Evolutionary conservation across 2,797 vertebrate genomes (phyloP).

Genomic region (Petrocephalus schoutedeni): DNA sequence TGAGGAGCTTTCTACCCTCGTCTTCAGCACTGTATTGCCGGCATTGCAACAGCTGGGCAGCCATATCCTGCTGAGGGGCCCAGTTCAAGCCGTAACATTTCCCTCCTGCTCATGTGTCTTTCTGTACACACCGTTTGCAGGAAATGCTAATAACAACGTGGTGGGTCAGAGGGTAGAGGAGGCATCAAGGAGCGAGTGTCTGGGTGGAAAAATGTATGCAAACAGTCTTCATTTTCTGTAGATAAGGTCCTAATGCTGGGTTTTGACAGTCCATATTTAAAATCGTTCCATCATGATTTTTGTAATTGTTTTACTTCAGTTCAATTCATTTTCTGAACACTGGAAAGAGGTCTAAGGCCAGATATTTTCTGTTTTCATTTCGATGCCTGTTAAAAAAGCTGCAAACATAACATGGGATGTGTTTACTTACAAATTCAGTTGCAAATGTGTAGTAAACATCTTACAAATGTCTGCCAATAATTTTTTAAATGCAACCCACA

Average conservation of each 20-base stretch:
- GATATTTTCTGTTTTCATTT: not conserved
- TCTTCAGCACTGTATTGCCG: not conserved
- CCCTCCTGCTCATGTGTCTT: not conserved
- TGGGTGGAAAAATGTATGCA: not conserved
- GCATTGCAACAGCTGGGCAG: not conserved
- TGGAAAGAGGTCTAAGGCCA: not conserved
- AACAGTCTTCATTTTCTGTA: not conserved
- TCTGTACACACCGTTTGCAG: not conserved
- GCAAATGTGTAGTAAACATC: not conserved
- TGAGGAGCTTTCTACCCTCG: not conserved
- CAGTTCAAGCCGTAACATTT: not conserved
- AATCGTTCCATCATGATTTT: not conserved
- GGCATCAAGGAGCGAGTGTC: not conserved
- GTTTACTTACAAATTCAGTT: not conserved
- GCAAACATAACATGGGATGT: not conserved
- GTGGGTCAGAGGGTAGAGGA: not conserved
- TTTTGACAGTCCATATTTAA: not conserved
- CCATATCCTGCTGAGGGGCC: not conserved
- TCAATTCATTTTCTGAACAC: not conserved
- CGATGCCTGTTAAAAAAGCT: not conserved
- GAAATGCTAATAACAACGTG: not conserved
- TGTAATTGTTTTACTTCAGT: not conserved
- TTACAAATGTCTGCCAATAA: constrained; percentile 10
- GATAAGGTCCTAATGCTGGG: not conserved
- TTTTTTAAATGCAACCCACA: not conserved